These are phyloP conservation scores for Glaucopsyche alexis DNA, from an alignment of 2,888 invertebrate genomes.

Conservation along the genomic window DNA sequence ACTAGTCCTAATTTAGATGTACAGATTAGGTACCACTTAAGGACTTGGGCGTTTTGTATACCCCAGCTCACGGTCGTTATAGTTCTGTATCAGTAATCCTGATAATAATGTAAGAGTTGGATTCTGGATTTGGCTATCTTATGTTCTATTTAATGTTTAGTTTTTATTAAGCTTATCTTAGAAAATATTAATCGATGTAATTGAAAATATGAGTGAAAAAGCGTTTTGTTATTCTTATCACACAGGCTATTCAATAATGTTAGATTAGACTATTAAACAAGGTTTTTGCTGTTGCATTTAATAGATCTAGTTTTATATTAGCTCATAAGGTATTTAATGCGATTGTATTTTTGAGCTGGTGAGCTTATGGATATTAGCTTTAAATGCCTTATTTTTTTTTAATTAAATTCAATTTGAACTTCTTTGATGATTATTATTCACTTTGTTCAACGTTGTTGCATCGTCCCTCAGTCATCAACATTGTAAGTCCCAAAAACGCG, in stretches of 20 bases:
- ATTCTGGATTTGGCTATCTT: slow-evolving; percentile 8
- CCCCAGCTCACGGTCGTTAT: not conserved
- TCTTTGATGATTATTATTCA: not conserved
- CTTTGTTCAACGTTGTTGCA: not conserved
- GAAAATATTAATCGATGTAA: not conserved
- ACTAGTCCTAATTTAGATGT: slow-evolving; percentile 25
- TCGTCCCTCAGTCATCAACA: not conserved
- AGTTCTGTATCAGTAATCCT: slow-evolving; percentile 1
- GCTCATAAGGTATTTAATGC: no score
- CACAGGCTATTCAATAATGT: not conserved
- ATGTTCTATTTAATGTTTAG: slow-evolving; percentile 1
- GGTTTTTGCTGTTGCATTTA: not conserved
- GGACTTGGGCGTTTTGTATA: slow-evolving; percentile 19
- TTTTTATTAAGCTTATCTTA: not conserved
- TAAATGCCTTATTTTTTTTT: no score
- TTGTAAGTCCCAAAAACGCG: slow-evolving; percentile 38
- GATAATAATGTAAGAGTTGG: slow-evolving; percentile 13
- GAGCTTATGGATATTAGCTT: no score
- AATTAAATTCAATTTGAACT: no score
- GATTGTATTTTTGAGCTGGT: no score
- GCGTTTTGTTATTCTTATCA: not conserved
- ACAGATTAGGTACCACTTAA: slow-evolving; percentile 18
- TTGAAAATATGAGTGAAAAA: not conserved
- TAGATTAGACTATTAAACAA: not conserved
- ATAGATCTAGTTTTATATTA: no score